A percentile compares a stretch with the other conserved stretches of the same genome.
These are phyloP conservation scores for Somateria mollissima DNA, from an alignment of 2,797 vertebrate genomes.

Conservation along the genomic window DNA sequence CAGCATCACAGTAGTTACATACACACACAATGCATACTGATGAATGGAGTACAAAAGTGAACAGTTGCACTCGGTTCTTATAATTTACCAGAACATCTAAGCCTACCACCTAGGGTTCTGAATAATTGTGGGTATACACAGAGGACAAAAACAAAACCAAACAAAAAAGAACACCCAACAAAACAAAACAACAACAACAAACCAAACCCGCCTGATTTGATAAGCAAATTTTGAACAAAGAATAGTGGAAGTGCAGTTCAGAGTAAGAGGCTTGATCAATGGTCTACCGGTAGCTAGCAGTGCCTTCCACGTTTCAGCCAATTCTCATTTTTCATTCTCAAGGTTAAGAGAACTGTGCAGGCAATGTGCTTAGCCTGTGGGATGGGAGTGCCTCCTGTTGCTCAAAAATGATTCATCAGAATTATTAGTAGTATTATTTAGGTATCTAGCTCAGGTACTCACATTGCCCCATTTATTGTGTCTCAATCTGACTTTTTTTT, in stretches of 20 bases:
- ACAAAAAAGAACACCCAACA: no score
- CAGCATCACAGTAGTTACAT: neutral
- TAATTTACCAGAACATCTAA: neutral
- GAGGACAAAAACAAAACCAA: neutral
- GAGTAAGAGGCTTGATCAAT: neutral
- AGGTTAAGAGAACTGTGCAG: slow-evolving; percentile 34
- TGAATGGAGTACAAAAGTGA: neutral
- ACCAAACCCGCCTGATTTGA: neutral
- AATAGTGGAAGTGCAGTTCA: neutral
- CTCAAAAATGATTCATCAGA: slow-evolving; percentile 73
- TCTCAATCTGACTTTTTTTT: slow-evolving; percentile 53
- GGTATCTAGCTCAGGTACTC: slow-evolving; percentile 49
- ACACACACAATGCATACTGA: neutral
- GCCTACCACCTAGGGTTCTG: neutral
- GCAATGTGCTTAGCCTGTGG: slow-evolving; percentile 64
- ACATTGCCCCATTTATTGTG: slow-evolving; percentile 53
- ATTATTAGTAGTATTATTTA: slow-evolving; percentile 67
- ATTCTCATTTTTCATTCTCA: slow-evolving; percentile 54
- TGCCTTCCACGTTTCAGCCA: slow-evolving; percentile 32
- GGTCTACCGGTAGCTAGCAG: neutral
- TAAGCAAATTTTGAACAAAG: slow-evolving; percentile 40
- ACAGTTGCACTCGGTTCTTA: neutral
- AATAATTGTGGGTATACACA: neutral
- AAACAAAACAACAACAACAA: no score
- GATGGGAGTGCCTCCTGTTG: slow-evolving; percentile 76